Base-by-base conservation (phyloP, 1,140 invertebrate genomes). In the Lepidurus packardi region DNA sequence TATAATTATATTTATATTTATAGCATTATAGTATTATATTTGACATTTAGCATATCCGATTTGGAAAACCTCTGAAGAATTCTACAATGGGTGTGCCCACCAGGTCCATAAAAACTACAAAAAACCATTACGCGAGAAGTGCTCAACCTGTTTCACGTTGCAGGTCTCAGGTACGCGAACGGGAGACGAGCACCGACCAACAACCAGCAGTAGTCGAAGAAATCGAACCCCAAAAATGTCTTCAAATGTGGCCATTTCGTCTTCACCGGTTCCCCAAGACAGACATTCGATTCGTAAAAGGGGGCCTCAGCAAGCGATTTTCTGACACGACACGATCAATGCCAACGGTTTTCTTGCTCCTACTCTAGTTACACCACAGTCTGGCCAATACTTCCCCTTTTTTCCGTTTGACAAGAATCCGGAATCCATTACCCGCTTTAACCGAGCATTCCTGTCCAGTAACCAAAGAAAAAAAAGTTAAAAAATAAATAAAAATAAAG, bases 301-400 rank as follows among this genome's bases (percentile, higher is more conserved):
- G 34, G 53, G 21, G n/a, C 4, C 21, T 21, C 53, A 65, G 53
- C 21, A 65, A 65, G 9, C 53, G 53, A 65, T 65, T 65, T 65
- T 65, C 53, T 65, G 53, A 65, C 53, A 65, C 53, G 13, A 21
- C 16, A 21, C 53, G 53, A 65, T 65, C 53, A 65, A 65, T 65
- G 53, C 53, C 53, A 10, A 16, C 53, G 53, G 53, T 65, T 65
- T 65, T 65, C 53, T 65, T 34, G 3, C 1, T n/a, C n/a, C 13
- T 65, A 65, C 53, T n/a, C 0, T 34, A 34, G 34, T 34, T 34
- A 34, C 34, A 34, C 34, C 34, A 34, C 34, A 34, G 34, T 34
- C 34, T 34, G 34, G 34, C 34, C 34, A 34, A 34, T 4, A 34
- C 34, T 34, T 4, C 34, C 34, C 2, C 34, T 34, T 34, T 34